Evolutionary conservation across 2,888 invertebrate species (phyloP), one percentile per base, ranked within the genome.

Genomic region (Aleiodes testaceus): DNA sequence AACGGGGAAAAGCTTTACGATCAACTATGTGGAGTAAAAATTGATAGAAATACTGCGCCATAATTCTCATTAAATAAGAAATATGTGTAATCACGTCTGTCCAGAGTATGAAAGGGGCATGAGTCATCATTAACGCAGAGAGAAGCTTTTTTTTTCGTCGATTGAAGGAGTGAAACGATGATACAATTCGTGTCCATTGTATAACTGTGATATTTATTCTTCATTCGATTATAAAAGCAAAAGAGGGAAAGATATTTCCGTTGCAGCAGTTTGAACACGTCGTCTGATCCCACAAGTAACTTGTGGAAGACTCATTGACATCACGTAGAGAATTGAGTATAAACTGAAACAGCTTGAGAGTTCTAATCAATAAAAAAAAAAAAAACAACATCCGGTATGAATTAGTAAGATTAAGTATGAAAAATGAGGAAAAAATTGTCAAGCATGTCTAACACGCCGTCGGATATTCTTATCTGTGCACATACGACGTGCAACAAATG

Each of bases 121-220:
- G 59, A 59, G 59, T 59, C 59, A 59, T 36, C 59, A 59, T 42
- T 30, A 26, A 14, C 26, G 49, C 55, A 42, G 22, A 22, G 22
- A 11, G 63, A 47, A 22, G n/a, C 11, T 36, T 36, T 36, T 36
- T 36, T 36, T 36, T 36, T 36, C 2, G 59, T 49, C 14, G 52
- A 7, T 16, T 11, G 52, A 55, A 12, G 20, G 45, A 61, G 42
- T 22, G 36, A 61, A 47, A 66, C 61, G 69, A 72, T 71, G 50
- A 72, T 72, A 66, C 72, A 74, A 80, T 82, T 82, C 79, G 79
- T 84, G 84, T 85, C 84, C 85, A 83, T 80, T 80, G 85, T 87
- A 79, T 84, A 85, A 85, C 86, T 86, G 86, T 87, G 86, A 87
- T 87, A 87, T 85, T 86, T 77, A 78, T 81, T 82, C 80, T 80